Percentiles rank a stretch among this genome's conserved stretches.
These are phyloP conservation scores for Opisthograptis luteolata DNA, from an alignment of 2,888 invertebrate genomes.

Conservation along the genomic window DNA sequence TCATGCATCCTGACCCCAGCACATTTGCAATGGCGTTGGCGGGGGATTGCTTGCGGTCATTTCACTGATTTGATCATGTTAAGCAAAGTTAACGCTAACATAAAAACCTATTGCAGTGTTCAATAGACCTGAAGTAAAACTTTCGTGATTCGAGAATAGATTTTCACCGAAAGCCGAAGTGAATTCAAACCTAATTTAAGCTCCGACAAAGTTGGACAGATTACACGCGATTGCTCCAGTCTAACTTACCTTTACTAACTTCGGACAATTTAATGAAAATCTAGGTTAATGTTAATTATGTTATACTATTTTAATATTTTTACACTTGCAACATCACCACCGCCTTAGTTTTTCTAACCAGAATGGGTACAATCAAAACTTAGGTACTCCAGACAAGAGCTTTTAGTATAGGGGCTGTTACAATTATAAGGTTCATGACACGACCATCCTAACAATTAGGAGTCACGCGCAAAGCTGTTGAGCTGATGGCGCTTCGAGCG, in stretches of 20 bases:
- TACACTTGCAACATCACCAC: too few species aligned
- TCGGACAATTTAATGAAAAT: not conserved
- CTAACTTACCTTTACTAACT: constrained; percentile 5
- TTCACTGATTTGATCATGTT: constrained; percentile 27
- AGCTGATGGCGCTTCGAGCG: too few species aligned
- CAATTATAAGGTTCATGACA: too few species aligned
- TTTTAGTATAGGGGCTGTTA: too few species aligned
- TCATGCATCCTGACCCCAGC: constrained; percentile 25
- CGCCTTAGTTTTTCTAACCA: too few species aligned
- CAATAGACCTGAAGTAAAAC: constrained; percentile 8
- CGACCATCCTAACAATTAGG: too few species aligned
- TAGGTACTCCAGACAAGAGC: too few species aligned
- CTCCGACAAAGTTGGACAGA: constrained; percentile 5
- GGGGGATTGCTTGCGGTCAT: constrained; percentile 30
- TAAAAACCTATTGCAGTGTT: not conserved
- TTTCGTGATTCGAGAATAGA: constrained; percentile 11
- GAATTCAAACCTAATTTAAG: constrained; percentile 17
- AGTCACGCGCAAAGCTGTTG: too few species aligned
- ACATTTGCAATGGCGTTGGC: constrained; percentile 26
- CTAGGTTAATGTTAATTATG: not conserved
- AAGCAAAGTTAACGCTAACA: constrained; percentile 4
- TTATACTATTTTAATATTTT: too few species aligned
- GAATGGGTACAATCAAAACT: too few species aligned
- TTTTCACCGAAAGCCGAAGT: constrained; percentile 5
- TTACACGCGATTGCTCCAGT: constrained; percentile 1